phyloP scores from a whole-genome alignment of 2,888 invertebrate species.

The Eilema caniola region DNA sequence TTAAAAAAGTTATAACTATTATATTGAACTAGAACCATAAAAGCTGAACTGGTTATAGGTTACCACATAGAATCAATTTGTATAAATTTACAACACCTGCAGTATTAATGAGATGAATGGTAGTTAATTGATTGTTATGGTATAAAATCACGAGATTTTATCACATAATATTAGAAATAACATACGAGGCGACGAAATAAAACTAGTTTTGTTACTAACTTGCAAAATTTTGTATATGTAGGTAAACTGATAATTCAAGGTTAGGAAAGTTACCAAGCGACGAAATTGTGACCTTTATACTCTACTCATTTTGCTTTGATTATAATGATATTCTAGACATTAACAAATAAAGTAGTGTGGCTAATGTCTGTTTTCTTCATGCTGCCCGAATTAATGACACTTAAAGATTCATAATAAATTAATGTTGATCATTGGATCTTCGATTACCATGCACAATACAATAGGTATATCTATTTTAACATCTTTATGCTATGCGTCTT shows the following conservation, averaged over 20 bases:
- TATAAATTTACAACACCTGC: slow-evolving; percentile 75
- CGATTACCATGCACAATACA: background rate
- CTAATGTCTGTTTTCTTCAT: background rate
- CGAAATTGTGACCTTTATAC: slow-evolving; percentile 43
- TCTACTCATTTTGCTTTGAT: slow-evolving; percentile 18
- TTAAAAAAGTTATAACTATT: background rate
- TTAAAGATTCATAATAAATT: background rate
- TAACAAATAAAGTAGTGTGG: background rate
- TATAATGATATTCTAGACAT: slow-evolving; percentile 9
- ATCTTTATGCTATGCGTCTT: background rate
- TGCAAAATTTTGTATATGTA: slow-evolving; percentile 50
- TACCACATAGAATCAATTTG: slow-evolving; percentile 59
- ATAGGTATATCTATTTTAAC: background rate
- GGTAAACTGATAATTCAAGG: slow-evolving; percentile 61
- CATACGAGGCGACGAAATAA: slow-evolving; percentile 36
- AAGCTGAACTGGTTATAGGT: slow-evolving; percentile 42
- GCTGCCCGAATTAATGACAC: background rate
- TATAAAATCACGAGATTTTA: slow-evolving; percentile 37
- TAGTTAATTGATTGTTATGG: slow-evolving; percentile 59
- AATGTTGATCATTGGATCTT: background rate
- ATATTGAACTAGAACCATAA: slow-evolving; percentile 26
- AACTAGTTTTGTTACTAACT: slow-evolving; percentile 59
- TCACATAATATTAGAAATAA: slow-evolving; percentile 45
- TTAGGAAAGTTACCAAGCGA: slow-evolving; percentile 61
- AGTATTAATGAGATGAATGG: slow-evolving; percentile 58